Evolutionary conservation across 1,140 invertebrate species (phyloP).

Genomic region (Ips nitidus): DNA sequence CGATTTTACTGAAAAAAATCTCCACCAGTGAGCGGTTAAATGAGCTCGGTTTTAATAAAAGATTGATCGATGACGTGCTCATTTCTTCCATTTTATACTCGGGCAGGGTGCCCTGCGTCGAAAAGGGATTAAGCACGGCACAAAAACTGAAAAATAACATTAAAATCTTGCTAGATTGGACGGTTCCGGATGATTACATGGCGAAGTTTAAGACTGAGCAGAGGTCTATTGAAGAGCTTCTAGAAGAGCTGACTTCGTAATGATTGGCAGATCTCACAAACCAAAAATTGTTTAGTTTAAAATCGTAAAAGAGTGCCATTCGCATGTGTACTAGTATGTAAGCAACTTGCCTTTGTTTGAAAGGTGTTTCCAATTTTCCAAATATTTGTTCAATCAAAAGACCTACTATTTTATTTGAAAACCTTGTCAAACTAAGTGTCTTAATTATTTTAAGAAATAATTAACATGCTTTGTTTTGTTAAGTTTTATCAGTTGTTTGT

Average conservation of each 20-base stretch:
- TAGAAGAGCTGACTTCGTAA: conserved; percentile 70
- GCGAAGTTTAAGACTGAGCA: conserved; percentile 71
- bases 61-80: conserved; percentile 80
- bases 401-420: too few relatives aligned
- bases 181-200: conserved; percentile 76
- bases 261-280: too few relatives aligned
- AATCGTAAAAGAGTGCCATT: too few relatives aligned
- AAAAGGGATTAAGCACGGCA: conserved; percentile 57
- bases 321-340: too few relatives aligned
- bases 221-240: conserved; percentile 72
- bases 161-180: conserved; percentile 76
- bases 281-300: too few relatives aligned
- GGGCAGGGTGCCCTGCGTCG: conserved; percentile 65
- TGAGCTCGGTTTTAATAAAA: conserved; percentile 77
- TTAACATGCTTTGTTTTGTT: too few relatives aligned
- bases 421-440: too few relatives aligned
- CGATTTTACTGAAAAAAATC: conserved; percentile 78
- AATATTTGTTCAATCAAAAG: too few relatives aligned
- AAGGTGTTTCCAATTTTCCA: too few relatives aligned
- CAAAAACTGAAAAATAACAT: conserved; percentile 70
- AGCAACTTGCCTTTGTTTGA: too few relatives aligned
- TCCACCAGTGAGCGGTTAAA: conserved; percentile 73
- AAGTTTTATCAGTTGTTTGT: too few relatives aligned
- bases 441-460: too few relatives aligned
- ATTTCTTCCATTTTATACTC: conserved; percentile 73